Evolutionary conservation across 2,113 vertebrate genomes (phyloP), one percentile per base, ranked within the genome.

Genomic region (Hemicordylus capensis): DNA sequence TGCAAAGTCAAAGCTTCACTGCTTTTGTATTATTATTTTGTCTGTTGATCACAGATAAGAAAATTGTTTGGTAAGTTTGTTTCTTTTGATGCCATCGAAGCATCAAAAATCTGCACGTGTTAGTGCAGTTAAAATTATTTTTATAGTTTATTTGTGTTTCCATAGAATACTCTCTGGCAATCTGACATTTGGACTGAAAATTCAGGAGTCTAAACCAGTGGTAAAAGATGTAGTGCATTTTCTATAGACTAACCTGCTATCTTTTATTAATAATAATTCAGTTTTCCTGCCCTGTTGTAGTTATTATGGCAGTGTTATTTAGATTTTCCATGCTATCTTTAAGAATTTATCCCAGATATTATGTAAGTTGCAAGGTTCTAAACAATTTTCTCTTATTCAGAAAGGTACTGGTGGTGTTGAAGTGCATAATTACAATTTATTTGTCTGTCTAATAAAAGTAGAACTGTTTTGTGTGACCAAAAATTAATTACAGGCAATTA

Each of bases 1-100:
- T 91, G 83, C 59, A 72, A 82, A 91, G 80, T 86, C 86, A 93
- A 92, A 91, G 39, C 78, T 89, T 56, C 64, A 90, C 0, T 88
- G 17, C 48, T 90, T 81, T 90, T 85, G 66, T 72, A 51, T 58
- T 92, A 48, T 93, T 90, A 88, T 69, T 77, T n/a, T 92, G 80
- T 91, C 61, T 87, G 34, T 72, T 87, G 88, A 89, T 85, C 83
- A 70, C 19, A 78, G 64, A 78, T 59, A 54, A 91, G 73, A 90
- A 63, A 76, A 69, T 63, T 87, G 83, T 92, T 74, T 44, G 70
- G 66, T 86, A 74, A 51, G 6, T 22, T 85, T 54, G 42, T 90
- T 92, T 88, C 77, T 90, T 88, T 76, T 85, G 22, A 85, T 76
- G 17, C 56, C 85, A 6, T 74, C 79, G 85, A 89, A 76, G 88